Percentiles rank a stretch among this genome's conserved stretches.
phyloP scores from a whole-genome alignment of 2,113 vertebrate genomes.

The Megaleporinus macrocephalus region DNA sequence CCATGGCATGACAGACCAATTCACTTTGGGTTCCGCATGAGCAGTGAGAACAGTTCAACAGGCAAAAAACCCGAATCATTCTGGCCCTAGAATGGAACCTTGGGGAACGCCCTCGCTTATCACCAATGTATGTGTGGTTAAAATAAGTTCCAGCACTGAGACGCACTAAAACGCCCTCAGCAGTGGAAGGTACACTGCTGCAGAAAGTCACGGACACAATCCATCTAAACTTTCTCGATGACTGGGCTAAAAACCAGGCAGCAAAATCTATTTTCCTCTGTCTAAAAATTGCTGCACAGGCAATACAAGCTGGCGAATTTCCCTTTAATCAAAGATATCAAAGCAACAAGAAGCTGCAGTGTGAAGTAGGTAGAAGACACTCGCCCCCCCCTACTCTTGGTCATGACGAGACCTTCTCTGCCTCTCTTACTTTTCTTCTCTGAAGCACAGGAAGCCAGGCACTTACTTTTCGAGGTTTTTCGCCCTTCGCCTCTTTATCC shows the following conservation, averaged over 20 bases:
- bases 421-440: background rate
- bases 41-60: background rate
- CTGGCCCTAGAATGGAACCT: background rate
- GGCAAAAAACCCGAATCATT: background rate
- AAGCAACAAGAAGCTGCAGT: no score
- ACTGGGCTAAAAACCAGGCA: no score
- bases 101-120: background rate
- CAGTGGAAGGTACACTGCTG: no score
- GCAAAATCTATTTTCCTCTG: background rate
- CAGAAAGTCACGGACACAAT: background rate
- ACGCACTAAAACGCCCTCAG: no score
- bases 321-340: no score
- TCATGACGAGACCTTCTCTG: no score
- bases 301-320: background rate
- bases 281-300: background rate
- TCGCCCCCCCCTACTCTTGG: no score
- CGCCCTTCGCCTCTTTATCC: no score
- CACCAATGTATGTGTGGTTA: background rate
- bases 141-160: background rate
- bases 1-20: no score
- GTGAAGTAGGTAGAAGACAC: background rate
- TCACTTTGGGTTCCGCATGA: background rate
- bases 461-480: background rate
- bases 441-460: background rate
- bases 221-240: background rate